phyloP scores from a whole-genome alignment of 2,797 vertebrate genomes.

The Gambelia wislizenii region DNA sequence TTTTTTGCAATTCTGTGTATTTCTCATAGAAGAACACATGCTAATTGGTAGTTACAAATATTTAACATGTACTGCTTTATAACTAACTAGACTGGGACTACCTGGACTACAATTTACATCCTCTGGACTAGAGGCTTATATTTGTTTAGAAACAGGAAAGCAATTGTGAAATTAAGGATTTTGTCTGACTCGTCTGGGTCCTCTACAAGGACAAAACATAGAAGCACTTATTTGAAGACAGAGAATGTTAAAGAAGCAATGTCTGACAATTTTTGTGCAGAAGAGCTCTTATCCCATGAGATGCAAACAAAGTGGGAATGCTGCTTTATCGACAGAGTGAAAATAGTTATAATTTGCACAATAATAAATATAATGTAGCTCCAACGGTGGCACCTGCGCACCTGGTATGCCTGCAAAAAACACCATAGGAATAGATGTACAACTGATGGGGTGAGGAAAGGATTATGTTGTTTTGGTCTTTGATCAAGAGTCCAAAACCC shows the following conservation, averaged over 20 bases:
- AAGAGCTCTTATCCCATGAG: not conserved
- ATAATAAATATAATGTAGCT: too few species aligned
- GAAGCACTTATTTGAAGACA: not conserved
- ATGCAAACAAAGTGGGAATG: not conserved
- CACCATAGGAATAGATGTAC: not conserved
- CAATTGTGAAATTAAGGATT: not conserved
- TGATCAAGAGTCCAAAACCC: not conserved
- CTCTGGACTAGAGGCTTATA: not conserved
- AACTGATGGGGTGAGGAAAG: not conserved
- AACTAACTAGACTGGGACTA: not conserved
- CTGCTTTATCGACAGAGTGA: not conserved
- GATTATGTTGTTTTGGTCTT: not conserved
- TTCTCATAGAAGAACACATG: conserved; percentile 3
- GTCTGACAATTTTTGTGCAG: not conserved
- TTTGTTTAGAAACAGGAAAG: not conserved
- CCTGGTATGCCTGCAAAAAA: not conserved
- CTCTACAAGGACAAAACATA: not conserved
- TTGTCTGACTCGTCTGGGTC: not conserved
- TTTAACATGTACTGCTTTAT: not conserved
- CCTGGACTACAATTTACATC: not conserved
- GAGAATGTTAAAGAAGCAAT: not conserved
- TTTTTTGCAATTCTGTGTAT: not conserved
- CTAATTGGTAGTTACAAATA: not conserved
- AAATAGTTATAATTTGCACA: not conserved
- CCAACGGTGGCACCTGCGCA: not conserved